Percentiles rank a stretch among this genome's conserved stretches.
These are phyloP conservation scores for Chalcosyrphus nemorum DNA, from an alignment of 2,888 invertebrate genomes.

Conservation along the genomic window DNA sequence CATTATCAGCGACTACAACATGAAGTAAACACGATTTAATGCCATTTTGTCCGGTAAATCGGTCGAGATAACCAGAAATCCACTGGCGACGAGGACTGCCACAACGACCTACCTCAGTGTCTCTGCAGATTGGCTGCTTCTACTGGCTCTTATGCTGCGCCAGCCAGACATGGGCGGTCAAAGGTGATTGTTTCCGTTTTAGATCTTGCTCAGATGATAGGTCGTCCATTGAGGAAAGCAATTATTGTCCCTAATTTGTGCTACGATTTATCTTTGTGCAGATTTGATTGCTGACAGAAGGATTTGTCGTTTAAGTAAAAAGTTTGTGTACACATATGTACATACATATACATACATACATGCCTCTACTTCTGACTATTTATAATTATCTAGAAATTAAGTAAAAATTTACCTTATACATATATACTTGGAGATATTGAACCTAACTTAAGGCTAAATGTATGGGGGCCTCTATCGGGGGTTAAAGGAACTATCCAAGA, in stretches of 20 bases:
- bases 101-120: constrained; percentile 74
- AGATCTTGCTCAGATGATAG: constrained; percentile 52
- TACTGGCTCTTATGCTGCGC: constrained; percentile 24
- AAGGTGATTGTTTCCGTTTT: constrained; percentile 67
- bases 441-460: too few species aligned
- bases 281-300: constrained; percentile 39
- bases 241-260: constrained; percentile 68
- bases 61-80: constrained; percentile 61
- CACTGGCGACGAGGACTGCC: constrained; percentile 23
- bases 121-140: constrained; percentile 31
- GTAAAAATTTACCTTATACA: too few species aligned
- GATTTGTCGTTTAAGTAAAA: constrained; percentile 28
- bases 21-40: constrained; percentile 75
- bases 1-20: constrained; percentile 74
- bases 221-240: constrained; percentile 43
- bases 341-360: too few species aligned
- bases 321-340: too few species aligned
- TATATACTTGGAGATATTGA: too few species aligned
- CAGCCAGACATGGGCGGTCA: constrained; percentile 62
- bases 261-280: constrained; percentile 48
- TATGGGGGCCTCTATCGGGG: too few species aligned
- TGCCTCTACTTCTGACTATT: not conserved
- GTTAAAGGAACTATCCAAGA: too few species aligned
- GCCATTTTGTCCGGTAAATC: constrained; percentile 75
- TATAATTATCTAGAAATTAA: not conserved